phyloP scores from a whole-genome alignment of 2,113 vertebrate species.

The Bubo blakistoni region DNA sequence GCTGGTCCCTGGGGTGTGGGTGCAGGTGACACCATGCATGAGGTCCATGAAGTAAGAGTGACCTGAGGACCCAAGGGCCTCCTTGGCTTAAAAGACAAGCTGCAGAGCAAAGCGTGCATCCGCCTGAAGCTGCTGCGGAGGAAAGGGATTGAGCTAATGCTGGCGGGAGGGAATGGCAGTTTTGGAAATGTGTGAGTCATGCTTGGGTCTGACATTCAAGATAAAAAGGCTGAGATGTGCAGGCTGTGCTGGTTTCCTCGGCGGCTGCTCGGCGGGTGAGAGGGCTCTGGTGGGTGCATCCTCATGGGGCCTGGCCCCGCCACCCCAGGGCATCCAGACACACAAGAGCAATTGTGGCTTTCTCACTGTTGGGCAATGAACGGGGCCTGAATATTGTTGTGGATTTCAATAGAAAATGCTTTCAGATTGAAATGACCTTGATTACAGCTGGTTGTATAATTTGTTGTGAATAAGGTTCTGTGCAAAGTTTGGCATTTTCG shows the following conservation, averaged over 20 bases:
- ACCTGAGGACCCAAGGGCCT: neutral
- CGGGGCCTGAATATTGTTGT: neutral
- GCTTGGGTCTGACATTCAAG: neutral
- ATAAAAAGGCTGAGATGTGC: neutral
- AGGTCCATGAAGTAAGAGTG: neutral
- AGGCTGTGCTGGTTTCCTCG: neutral
- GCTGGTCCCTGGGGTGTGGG: neutral
- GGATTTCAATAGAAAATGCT: slow-evolving; percentile 33
- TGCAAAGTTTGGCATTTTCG: neutral
- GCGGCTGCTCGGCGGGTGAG: neutral
- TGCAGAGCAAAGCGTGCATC: accelerated
- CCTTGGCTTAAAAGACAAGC: neutral
- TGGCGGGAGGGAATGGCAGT: neutral
- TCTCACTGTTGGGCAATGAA: neutral
- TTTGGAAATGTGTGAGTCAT: neutral
- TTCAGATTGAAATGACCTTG: neutral
- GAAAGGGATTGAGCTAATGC: neutral
- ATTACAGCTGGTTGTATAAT: neutral
- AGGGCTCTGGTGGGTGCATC: neutral
- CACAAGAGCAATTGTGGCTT: neutral
- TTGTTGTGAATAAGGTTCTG: slow-evolving; percentile 6
- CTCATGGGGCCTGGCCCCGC: accelerated
- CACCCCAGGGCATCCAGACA: neutral
- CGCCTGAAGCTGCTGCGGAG: accelerated
- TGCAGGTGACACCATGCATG: neutral